These are phyloP conservation scores for Sporophila hypoxantha DNA, from an alignment of 2,113 vertebrate species.

Conservation along the genomic window DNA sequence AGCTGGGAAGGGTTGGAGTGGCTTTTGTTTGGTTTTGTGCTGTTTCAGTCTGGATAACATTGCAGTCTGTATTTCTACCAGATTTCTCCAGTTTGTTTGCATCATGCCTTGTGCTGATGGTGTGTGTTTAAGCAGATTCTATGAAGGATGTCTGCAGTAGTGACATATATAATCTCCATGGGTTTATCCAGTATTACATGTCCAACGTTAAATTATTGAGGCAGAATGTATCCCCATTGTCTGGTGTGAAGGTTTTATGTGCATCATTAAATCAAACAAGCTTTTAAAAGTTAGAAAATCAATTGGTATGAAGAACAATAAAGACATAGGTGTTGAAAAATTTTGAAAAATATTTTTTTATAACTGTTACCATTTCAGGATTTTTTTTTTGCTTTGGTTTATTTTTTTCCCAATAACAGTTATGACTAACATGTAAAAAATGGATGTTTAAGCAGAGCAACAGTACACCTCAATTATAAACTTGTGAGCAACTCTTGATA, in stretches of 20 bases:
- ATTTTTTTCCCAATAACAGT: not conserved
- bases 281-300: conserved; percentile 45
- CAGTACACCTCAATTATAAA: not conserved
- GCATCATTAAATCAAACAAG: conserved; percentile 49
- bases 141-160: not conserved
- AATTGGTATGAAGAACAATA: not conserved
- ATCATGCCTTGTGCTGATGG: not conserved
- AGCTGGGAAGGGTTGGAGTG: not conserved
- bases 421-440: not conserved
- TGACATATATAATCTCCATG: not conserved
- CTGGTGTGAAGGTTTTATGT: conserved; percentile 29
- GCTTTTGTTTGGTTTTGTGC: not conserved
- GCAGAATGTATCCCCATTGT: conserved; percentile 27
- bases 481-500: not conserved
- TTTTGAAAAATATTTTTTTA: not conserved
- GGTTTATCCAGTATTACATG: not conserved
- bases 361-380: not conserved
- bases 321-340: not conserved
- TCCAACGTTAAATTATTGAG: not conserved
- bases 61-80: not conserved
- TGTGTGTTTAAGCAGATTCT: not conserved
- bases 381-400: not conserved
- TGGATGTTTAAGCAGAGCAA: not conserved
- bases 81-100: not conserved
- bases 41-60: not conserved